These are phyloP conservation scores for Drosophila bocqueti DNA, from an alignment of 1,140 invertebrate genomes.

Conservation along the genomic window DNA sequence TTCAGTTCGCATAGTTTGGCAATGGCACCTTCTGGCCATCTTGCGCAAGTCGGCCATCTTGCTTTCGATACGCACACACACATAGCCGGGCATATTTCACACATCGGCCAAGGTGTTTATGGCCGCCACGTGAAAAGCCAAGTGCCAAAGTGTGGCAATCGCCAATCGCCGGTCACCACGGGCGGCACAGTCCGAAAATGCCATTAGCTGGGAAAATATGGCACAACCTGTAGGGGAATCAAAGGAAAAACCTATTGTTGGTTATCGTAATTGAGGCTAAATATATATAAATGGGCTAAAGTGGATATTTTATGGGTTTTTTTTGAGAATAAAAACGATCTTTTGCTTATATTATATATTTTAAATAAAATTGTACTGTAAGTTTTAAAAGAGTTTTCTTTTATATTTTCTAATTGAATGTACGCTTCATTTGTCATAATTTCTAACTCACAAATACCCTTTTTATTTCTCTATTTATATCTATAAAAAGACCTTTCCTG, in stretches of 20 bases:
- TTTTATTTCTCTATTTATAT: not conserved
- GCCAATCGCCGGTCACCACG: constrained; percentile 32
- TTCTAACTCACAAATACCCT: not conserved
- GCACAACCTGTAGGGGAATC: not conserved
- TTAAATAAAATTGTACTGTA: not conserved
- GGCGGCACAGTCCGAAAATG: constrained; percentile 16
- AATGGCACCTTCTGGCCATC: constrained; percentile 75
- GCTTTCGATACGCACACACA: constrained; percentile 25
- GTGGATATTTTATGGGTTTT: not conserved
- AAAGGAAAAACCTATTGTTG: not conserved
- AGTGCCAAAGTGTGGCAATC: constrained; percentile 46
- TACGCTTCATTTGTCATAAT: not conserved
- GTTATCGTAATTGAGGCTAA: not conserved
- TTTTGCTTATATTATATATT: not conserved
- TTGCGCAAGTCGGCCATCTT: constrained; percentile 77
- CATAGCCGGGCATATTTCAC: constrained; percentile 1
- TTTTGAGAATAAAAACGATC: not conserved
- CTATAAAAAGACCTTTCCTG: not conserved
- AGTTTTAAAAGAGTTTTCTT: too few relatives aligned
- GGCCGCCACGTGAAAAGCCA: constrained; percentile 24
- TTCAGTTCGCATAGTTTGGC: constrained; percentile 74
- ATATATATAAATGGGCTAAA: not conserved
- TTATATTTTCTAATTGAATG: not conserved
- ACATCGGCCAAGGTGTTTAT: constrained; percentile 68
- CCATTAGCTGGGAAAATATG: constrained; percentile 1